phyloP scores from a whole-genome alignment of 2,113 vertebrate genomes.

The Cyanoramphus novaezelandiae region DNA sequence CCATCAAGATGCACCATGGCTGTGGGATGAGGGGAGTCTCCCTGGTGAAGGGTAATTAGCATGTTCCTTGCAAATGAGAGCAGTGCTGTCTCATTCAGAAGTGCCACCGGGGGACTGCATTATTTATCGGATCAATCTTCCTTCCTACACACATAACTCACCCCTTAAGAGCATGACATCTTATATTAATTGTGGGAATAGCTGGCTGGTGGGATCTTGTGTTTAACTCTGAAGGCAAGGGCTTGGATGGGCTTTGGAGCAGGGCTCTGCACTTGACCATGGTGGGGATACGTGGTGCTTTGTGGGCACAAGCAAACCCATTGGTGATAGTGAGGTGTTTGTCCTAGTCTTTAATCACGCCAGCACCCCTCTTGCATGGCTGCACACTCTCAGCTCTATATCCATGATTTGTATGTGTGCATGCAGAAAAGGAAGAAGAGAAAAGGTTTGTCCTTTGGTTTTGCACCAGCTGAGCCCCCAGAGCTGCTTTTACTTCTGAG shows the following conservation, averaged over 20 bases:
- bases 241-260: not conserved
- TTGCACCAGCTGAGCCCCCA: not conserved
- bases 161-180: not conserved
- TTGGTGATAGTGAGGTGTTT: fast-evolving
- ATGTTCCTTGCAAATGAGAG: not conserved
- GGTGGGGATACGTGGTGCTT: fast-evolving
- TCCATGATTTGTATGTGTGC: fast-evolving
- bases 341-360: not conserved
- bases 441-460: constrained; percentile 1
- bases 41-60: not conserved
- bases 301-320: fast-evolving
- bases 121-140: not conserved
- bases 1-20: not conserved
- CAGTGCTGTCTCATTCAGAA: not conserved
- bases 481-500: not conserved
- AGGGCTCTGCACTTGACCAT: fast-evolving
- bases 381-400: not conserved
- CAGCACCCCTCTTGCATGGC: not conserved
- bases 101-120: not conserved
- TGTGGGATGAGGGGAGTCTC: not conserved
- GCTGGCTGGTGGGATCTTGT: fast-evolving
- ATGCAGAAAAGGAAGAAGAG: not conserved
- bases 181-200: not conserved
- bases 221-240: not conserved
- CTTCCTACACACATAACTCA: not conserved